A percentile compares a stretch with the other conserved stretches of the same genome.
These are phyloP conservation scores for Dinoponera quadriceps DNA, from an alignment of 1,140 invertebrate species.

Conservation along the genomic window DNA sequence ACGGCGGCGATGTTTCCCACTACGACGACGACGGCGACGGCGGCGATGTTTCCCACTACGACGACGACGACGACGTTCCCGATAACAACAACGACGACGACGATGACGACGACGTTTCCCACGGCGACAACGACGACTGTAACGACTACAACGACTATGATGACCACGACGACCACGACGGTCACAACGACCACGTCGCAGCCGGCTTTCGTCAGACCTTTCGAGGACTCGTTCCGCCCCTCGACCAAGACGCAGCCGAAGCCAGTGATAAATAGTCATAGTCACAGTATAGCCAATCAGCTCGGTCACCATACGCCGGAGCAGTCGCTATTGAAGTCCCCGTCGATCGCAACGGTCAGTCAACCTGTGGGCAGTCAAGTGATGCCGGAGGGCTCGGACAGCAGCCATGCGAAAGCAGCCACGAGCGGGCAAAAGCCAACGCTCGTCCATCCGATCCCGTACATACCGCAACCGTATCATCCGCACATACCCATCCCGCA, in stretches of 20 bases:
- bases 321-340: slow-evolving; percentile 55
- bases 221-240: slow-evolving; percentile 83
- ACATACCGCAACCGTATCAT: slow-evolving; percentile 72
- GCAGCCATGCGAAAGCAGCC: slow-evolving; percentile 25
- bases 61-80: too few relatives aligned
- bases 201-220: slow-evolving; percentile 84
- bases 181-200: slow-evolving; percentile 65
- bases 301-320: slow-evolving; percentile 76
- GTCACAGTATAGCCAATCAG: slow-evolving; percentile 75
- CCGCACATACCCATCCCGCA: slow-evolving; percentile 79
- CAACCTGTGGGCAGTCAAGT: slow-evolving; percentile 64
- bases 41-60: slow-evolving; percentile 33
- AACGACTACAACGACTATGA: too few relatives aligned
- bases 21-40: slow-evolving; percentile 38
- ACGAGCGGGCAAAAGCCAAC: slow-evolving; percentile 57
- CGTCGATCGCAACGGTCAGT: slow-evolving; percentile 10
- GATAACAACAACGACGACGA: too few relatives aligned
- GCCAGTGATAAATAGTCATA: slow-evolving; percentile 74
- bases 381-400: slow-evolving; percentile 63
- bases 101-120: too few relatives aligned
- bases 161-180: slow-evolving; percentile 50
- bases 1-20: slow-evolving; percentile 49
- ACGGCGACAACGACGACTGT: too few relatives aligned
- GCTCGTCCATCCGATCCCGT: slow-evolving; percentile 68
- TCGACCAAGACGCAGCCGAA: slow-evolving; percentile 77